Conservation (phyloP, 2,888 invertebrate genomes). For the Drosophila pseudotakahashii region DNA sequence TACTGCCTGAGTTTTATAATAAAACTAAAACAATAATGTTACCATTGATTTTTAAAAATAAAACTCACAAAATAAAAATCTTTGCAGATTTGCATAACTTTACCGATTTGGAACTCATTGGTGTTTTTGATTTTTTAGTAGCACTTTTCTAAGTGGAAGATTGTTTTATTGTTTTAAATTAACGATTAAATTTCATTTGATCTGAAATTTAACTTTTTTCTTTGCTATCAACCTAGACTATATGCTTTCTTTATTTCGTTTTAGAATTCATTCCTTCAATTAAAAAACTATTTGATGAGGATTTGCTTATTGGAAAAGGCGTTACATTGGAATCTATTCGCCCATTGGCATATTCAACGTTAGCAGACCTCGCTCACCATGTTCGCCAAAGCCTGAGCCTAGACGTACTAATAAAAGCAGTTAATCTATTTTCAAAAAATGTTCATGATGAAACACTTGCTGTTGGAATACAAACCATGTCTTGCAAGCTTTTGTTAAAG, state of each 20-base stretch:
- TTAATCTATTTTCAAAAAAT: slow-evolving; percentile 97
- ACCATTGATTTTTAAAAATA: too few relatives aligned
- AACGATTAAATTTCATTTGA: too few relatives aligned
- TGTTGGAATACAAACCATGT: slow-evolving; percentile 93
- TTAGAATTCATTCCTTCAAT: slow-evolving; percentile 97
- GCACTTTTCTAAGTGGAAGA: too few relatives aligned
- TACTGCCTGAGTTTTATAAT: too few relatives aligned
- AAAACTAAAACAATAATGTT: too few relatives aligned
- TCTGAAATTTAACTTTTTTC: too few relatives aligned
- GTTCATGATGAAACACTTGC: slow-evolving; percentile 98
- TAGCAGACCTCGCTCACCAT: slow-evolving; percentile 98
- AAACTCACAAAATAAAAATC: too few relatives aligned
- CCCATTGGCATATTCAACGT: slow-evolving; percentile 97
- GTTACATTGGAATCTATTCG: slow-evolving; percentile 98
- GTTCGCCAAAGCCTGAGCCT: slow-evolving; percentile 94
- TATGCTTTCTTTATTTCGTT: neutral
- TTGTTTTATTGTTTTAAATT: too few relatives aligned
- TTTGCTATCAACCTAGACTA: too few relatives aligned
- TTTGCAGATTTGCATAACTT: too few relatives aligned
- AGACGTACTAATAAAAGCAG: slow-evolving; percentile 93
- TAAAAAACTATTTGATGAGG: slow-evolving; percentile 97
- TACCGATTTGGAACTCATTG: too few relatives aligned
- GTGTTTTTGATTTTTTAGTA: too few relatives aligned
- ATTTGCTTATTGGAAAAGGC: slow-evolving; percentile 95
- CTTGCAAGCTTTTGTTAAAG: slow-evolving; percentile 96